Evolutionary conservation across 1,140 invertebrate genomes (phyloP).

Genomic region (Diorhabda elongata): DNA sequence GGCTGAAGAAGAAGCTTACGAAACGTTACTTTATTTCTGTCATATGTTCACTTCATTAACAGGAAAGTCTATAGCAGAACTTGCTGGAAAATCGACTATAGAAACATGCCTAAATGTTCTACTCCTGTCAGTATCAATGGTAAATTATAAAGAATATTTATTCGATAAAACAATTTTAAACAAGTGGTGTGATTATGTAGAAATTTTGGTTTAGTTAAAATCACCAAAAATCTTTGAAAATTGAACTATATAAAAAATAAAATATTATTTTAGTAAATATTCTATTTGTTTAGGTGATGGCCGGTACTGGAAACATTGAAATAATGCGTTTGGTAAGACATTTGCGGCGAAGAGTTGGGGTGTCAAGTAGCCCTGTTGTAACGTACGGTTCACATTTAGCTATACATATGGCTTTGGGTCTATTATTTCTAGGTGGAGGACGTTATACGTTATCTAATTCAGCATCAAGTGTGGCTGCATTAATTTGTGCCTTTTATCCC

Average conservation of each 20-base stretch:
- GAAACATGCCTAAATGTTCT: constrained; percentile 86
- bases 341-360: constrained; percentile 68
- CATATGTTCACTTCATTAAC: constrained; percentile 62
- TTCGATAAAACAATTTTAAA: not conserved
- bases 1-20: constrained; percentile 75
- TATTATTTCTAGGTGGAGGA: constrained; percentile 92
- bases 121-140: constrained; percentile 75
- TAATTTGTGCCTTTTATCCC: constrained; percentile 91
- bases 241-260: too few relatives aligned
- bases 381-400: constrained; percentile 91
- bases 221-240: too few relatives aligned
- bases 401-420: constrained; percentile 88
- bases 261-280: too few relatives aligned
- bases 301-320: constrained; percentile 86
- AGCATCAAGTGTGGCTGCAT: constrained; percentile 77
- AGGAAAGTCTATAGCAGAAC: constrained; percentile 71
- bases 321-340: constrained; percentile 83
- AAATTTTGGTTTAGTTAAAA: too few relatives aligned
- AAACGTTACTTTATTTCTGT: constrained; percentile 66
- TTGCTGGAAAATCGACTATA: constrained; percentile 84
- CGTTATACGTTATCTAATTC: constrained; percentile 81
- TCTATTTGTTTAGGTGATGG: constrained; percentile 65
- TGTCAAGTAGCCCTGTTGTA: constrained; percentile 59
- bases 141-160: constrained; percentile 41
- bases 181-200: too few relatives aligned